Evolutionary conservation across 2,888 invertebrate species (phyloP).

Genomic region (Amphipyra tragopoginis): DNA sequence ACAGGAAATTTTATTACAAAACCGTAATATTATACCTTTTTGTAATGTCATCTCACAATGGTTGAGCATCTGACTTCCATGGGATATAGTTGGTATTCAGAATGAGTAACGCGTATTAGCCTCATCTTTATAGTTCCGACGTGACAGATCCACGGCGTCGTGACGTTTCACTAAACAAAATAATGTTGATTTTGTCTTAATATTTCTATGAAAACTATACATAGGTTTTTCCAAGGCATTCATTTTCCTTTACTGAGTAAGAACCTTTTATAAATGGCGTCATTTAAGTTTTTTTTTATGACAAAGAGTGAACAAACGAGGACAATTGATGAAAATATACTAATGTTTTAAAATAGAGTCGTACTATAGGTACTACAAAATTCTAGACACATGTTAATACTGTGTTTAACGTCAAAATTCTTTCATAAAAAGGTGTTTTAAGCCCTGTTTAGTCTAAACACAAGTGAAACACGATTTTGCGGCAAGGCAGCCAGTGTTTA

Average conservation of each 20-base stretch:
- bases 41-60: constrained; percentile 8
- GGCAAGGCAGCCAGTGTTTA: background rate
- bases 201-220: constrained; percentile 26
- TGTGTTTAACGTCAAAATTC: too few species aligned
- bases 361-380: too few species aligned
- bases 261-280: constrained; percentile 2
- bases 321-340: background rate
- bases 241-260: constrained; percentile 10
- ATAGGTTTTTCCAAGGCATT: constrained; percentile 31
- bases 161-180: constrained; percentile 13
- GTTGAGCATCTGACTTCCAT: constrained; percentile 18
- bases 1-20: too few species aligned
- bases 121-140: constrained; percentile 51
- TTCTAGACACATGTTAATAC: too few species aligned
- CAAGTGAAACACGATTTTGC: background rate
- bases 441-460: too few species aligned
- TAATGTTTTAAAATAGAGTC: too few species aligned
- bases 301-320: background rate
- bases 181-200: constrained; percentile 13
- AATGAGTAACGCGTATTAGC: constrained; percentile 30
- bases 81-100: constrained; percentile 34
- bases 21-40: background rate
- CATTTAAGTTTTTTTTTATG: constrained; percentile 17
- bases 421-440: too few species aligned
- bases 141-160: constrained; percentile 35